Evolutionary conservation across 1,140 invertebrate species (phyloP).

Genomic region (Ips nitidus): DNA sequence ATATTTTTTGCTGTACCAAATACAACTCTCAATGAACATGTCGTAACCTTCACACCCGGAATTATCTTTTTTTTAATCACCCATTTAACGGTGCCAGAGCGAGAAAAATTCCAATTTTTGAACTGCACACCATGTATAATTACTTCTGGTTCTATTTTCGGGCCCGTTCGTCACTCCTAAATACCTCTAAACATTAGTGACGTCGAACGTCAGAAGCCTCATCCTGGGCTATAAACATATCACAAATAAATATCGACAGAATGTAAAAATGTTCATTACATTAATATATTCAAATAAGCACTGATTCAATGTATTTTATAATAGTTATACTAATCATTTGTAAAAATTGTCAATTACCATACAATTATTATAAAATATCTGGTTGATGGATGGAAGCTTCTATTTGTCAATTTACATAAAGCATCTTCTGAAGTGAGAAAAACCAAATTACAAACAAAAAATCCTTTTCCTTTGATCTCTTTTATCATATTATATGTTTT

Average conservation of each 20-base stretch:
- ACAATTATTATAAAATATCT: too few relatives aligned
- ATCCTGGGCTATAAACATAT: conserved; percentile 4
- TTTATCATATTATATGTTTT: too few relatives aligned
- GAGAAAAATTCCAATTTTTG: conserved; percentile 25
- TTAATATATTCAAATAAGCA: too few relatives aligned
- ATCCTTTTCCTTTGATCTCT: too few relatives aligned
- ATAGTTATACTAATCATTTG: too few relatives aligned
- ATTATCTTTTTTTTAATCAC: conserved; percentile 19
- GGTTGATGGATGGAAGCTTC: too few relatives aligned
- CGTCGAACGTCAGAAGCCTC: conserved; percentile 13
- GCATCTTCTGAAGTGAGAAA: too few relatives aligned
- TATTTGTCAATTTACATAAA: too few relatives aligned
- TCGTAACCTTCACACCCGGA: conserved; percentile 10
- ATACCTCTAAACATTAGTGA: conserved; percentile 33
- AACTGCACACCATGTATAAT: conserved; percentile 31
- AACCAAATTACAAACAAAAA: too few relatives aligned
- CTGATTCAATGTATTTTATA: too few relatives aligned
- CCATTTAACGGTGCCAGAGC: background rate
- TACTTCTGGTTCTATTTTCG: conserved; percentile 38
- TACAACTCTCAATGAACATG: background rate
- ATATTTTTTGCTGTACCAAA: too few relatives aligned
- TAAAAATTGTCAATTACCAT: too few relatives aligned
- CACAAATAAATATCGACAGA: conserved; percentile 10
- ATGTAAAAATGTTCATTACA: background rate
- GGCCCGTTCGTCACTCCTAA: conserved; percentile 32